Percentiles rank a stretch among this genome's conserved stretches.
These are phyloP conservation scores for Dusona sp. DNA, from an alignment of 2,888 invertebrate species.

Conservation along the genomic window DNA sequence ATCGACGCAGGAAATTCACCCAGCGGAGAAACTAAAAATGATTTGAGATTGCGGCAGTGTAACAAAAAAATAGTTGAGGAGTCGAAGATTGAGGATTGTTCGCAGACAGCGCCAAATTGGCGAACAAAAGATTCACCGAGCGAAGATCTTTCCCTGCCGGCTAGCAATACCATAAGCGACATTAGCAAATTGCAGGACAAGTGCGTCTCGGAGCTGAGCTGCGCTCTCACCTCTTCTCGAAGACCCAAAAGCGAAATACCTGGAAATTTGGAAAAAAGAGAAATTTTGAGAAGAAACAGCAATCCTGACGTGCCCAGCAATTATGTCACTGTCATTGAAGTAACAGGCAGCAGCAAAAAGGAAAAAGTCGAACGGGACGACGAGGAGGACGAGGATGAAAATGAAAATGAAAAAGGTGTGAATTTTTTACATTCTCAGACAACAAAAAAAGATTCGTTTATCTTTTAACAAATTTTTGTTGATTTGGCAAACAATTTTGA, in stretches of 20 bases:
- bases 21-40: constrained; percentile 85
- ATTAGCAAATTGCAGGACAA: constrained; percentile 84
- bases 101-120: constrained; percentile 79
- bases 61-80: constrained; percentile 38
- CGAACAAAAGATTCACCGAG: constrained; percentile 30
- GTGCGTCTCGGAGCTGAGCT: constrained; percentile 84
- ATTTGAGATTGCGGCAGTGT: constrained; percentile 55
- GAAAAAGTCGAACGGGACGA: constrained; percentile 85
- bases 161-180: constrained; percentile 76
- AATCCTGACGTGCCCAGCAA: constrained; percentile 86
- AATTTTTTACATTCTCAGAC: not conserved
- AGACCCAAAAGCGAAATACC: constrained; percentile 84
- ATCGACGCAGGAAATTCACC: constrained; percentile 79
- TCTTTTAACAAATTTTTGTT: not conserved
- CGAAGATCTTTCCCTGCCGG: constrained; percentile 71
- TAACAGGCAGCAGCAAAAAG: constrained; percentile 88
- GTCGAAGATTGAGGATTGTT: constrained; percentile 67
- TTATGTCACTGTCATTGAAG: constrained; percentile 95
- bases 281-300: constrained; percentile 81
- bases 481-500: not conserved
- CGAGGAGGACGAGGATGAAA: constrained; percentile 83
- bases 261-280: constrained; percentile 80
- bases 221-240: constrained; percentile 79
- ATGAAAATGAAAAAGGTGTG: constrained; percentile 60
- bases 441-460: not conserved